Conservation (phyloP, 2,888 invertebrate genomes). For the Limnephilus lunatus region DNA sequence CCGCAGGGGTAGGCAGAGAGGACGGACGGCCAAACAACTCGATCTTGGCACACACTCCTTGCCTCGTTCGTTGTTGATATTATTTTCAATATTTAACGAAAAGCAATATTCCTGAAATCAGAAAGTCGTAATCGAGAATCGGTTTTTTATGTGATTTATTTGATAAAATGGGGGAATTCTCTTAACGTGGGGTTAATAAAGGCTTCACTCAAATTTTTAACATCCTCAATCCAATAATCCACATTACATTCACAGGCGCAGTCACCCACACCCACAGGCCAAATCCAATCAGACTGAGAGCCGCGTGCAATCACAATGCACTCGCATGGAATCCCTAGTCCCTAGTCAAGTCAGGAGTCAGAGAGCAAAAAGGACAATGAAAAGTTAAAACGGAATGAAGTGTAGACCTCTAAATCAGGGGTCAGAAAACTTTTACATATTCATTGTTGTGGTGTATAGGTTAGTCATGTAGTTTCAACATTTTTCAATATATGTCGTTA, state of each 20-base stretch:
- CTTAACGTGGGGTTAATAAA: background rate
- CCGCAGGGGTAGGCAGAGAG: too few species aligned
- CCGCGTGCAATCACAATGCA: background rate
- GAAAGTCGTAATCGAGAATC: background rate
- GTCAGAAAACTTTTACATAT: background rate
- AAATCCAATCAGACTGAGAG: background rate
- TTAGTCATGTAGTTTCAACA: too few species aligned
- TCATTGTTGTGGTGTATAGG: too few species aligned
- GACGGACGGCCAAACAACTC: too few species aligned
- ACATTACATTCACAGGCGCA: slow-evolving; percentile 8
- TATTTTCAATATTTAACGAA: background rate
- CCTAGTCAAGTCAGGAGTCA: slow-evolving; percentile 5
- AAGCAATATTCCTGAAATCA: background rate
- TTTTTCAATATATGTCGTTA: too few species aligned
- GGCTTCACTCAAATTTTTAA: background rate
- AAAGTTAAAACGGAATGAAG: background rate
- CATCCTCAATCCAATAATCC: background rate
- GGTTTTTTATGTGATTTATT: too few species aligned
- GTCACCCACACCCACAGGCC: slow-evolving; percentile 19
- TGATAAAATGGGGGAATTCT: background rate
- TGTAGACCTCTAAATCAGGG: background rate
- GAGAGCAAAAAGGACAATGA: background rate
- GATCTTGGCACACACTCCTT: too few species aligned
- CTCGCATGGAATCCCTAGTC: background rate
- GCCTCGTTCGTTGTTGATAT: too few species aligned